Evolutionary conservation across 1,140 invertebrate genomes (phyloP), one percentile per base, ranked within the genome.

Genomic region (Helicorthomorpha holstii): DNA sequence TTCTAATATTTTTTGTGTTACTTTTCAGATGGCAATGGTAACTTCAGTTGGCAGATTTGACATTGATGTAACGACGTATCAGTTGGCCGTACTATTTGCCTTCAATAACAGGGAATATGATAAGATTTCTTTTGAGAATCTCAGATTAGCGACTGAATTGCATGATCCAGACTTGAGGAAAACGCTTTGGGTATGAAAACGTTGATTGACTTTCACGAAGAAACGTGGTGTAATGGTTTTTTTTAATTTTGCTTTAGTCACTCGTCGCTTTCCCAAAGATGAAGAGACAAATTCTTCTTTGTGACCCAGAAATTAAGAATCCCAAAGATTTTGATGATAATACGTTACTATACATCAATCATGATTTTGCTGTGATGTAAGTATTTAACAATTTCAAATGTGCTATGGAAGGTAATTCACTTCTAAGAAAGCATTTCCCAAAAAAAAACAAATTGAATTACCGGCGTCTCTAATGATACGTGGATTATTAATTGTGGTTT

Each of bases 1-100:
- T 16, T 7, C 29, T 7, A 7, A 7, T 46, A 56, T 2, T 54
- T 41, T 50, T 1, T 51, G 22, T 34, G 22, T 22, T 54, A 2
- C 19, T 50, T 61, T 72, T 53, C 64, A 83, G 80, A 92, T 97
- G 57, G 94, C 88, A 43, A 98, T 98, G 74, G 76, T 79, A 1
- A 97, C 94, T 69, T 79, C 83, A 62, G 80, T 89, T 43, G 93
- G 94, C 10, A 81, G 85, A 60, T 99, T 91, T 71, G 96, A 99
- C 72, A 72, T 99, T 54, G 96, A 99, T 67, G 91, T 98, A 1
- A 98, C 95, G 4, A 97, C 94, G 24, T 97, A 98, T 69, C 96
- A 99, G 81, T 96, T 98, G 91, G 91, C 92, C 51, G 92, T 98
- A n/a, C 71, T 99, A 21, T 98, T 97, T 72, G 89, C 90, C 7